A percentile compares a stretch with the other conserved stretches of the same genome.
phyloP scores from a whole-genome alignment of 92 coral and sea anemone species.

The Montipora capitata region DNA sequence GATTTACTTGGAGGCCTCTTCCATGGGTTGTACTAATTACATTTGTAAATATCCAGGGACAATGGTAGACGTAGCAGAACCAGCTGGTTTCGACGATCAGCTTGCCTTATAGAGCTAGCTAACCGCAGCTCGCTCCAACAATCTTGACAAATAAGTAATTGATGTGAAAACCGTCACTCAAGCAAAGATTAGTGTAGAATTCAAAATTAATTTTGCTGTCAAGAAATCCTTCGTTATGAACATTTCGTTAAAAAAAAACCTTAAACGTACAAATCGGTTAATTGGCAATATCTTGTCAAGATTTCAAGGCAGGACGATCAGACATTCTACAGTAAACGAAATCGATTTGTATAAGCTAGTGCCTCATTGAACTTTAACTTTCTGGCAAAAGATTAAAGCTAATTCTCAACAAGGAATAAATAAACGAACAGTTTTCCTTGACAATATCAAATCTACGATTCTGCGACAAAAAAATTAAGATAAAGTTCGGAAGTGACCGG shows the following conservation, averaged over 20 bases:
- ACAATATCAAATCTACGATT: no score
- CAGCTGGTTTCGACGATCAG: not conserved
- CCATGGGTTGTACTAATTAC: not conserved
- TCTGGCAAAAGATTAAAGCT: not conserved
- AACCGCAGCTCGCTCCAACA: not conserved
- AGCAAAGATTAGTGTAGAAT: not conserved
- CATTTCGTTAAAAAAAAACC: not conserved
- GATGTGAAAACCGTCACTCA: conserved; percentile 13
- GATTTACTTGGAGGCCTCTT: not conserved
- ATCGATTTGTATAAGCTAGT: not conserved
- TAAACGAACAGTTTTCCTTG: not conserved
- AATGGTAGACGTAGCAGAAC: not conserved
- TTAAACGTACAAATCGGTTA: not conserved
- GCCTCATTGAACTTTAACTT: not conserved
- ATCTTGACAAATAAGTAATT: not conserved
- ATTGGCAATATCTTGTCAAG: conserved; percentile 26
- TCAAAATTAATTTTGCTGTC: not conserved
- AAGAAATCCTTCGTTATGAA: not conserved
- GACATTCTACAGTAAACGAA: not conserved
- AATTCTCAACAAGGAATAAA: not conserved
- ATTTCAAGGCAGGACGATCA: conserved; percentile 21
- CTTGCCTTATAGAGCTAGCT: no score
- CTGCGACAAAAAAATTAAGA: not conserved
- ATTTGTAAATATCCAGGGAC: not conserved
- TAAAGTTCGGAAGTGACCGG: conserved; percentile 22